These are phyloP conservation scores for Picus viridis DNA, from an alignment of 2,797 vertebrate species.

Conservation along the genomic window DNA sequence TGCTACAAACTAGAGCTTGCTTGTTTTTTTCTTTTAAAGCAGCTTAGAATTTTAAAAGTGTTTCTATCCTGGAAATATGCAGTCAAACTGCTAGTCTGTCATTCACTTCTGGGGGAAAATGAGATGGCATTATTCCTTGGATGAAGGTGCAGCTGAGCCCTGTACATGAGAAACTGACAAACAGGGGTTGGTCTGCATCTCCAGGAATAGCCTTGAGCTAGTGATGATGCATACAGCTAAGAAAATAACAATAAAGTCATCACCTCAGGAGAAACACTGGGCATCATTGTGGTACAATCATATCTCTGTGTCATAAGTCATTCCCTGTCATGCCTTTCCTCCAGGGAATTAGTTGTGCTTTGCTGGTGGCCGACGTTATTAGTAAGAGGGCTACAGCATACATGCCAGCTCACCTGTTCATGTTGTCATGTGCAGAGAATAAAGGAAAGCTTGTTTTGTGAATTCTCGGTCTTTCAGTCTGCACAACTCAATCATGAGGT, in stretches of 20 bases:
- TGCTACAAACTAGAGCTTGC: not conserved
- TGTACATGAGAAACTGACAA: not conserved
- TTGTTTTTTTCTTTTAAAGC: not conserved
- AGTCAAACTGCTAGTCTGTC: not conserved
- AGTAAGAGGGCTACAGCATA: not conserved
- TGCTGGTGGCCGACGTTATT: not conserved
- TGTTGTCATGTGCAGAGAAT: not conserved
- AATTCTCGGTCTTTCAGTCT: not conserved
- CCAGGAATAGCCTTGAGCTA: not conserved
- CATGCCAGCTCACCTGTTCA: not conserved
- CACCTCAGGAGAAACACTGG: not conserved
- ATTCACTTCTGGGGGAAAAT: not conserved
- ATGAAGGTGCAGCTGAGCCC: not conserved
- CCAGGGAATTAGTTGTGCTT: not conserved
- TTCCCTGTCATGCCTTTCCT: not conserved
- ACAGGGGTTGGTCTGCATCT: accelerated
- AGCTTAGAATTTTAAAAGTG: not conserved
- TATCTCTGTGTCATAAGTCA: not conserved
- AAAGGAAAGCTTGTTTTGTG: not conserved
- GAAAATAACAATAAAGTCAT: not conserved
- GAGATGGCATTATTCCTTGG: not conserved
- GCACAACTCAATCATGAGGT: not conserved
- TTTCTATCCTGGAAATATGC: not conserved
- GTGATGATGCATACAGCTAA: not conserved
- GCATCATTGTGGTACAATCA: not conserved